Base-by-base conservation (phyloP, 35 echinoderm and acorn worm species). In the Apostichopus californicus region DNA sequence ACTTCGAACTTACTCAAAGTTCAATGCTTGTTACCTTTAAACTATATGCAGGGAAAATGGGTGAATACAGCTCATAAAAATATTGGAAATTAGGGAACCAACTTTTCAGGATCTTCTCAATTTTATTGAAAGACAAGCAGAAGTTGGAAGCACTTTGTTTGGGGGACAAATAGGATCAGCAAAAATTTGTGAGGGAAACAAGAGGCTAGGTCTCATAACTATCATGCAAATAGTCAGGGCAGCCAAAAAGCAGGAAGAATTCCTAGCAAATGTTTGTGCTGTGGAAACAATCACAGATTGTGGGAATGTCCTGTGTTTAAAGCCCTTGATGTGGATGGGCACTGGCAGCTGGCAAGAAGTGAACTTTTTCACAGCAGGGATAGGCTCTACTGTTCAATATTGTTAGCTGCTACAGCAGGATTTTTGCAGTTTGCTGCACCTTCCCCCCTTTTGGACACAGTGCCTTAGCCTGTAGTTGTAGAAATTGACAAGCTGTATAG, bases 121-220 rank as follows among this genome's bases (percentile, higher is more conserved):
- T 4, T 93, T 93, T 87, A 18, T 93, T 22, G 82, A 93, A 86
- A 57, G 23, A 23, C 92, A 93, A 86, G 81, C 92, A 77, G 82
- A 86, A 77, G 71, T 93, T 54, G 18, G 80, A 55, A 93, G 92
- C n/a, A 93, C 92, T 56, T 87, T 93, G 81, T 86, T 86, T 78
- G 92, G 92, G 11, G 55, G 81, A 53, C 92, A 93, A 77, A 55
- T 93, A 11, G 57, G 52, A 73, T 86, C 58, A 15, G n/a, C 21
- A 11, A 86, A 86, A 56, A 86, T 18, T 10, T 56, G 54, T 17
- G 52, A 17, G 4, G 82, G 14, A 54, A 86, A 58, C 56, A 11
- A 63, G 58, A 63, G 25, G 82, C 52, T 59, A 86, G 82, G 28
- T 86, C 52, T 9, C 54, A 56, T 56, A 86, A 14, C 56, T 86